A percentile compares a stretch with the other conserved stretches of the same genome.
phyloP scores from a whole-genome alignment of 2,113 vertebrate species.

The Caracal caracal region DNA sequence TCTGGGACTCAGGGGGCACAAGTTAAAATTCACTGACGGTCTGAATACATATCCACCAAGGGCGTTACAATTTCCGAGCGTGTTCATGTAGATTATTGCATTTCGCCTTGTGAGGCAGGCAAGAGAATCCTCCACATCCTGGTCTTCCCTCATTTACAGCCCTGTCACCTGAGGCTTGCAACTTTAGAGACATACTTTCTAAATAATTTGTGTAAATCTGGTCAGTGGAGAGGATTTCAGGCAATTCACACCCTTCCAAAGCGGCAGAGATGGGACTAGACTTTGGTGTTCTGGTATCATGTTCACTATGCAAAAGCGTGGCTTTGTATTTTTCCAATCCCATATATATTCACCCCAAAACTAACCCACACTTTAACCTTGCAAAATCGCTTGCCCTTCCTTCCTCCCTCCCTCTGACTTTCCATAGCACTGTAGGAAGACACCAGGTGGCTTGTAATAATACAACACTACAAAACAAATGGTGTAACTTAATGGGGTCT shows the following conservation, averaged over 20 bases:
- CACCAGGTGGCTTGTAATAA: fast-evolving
- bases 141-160: not conserved
- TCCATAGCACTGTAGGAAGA: not conserved
- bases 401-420: too few relatives aligned
- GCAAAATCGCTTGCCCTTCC: not conserved
- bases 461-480: not conserved
- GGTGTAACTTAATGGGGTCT: not conserved
- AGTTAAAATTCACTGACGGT: not conserved
- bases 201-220: not conserved
- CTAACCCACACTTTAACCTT: not conserved
- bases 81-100: fast-evolving
- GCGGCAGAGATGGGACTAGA: not conserved
- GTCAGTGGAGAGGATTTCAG: not conserved
- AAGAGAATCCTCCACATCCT: too few relatives aligned
- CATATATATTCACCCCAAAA: not conserved
- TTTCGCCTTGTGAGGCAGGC: not conserved
- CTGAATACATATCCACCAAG: not conserved
- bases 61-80: not conserved
- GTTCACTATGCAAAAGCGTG: not conserved
- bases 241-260: not conserved
- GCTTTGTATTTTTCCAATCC: not conserved
- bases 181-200: not conserved
- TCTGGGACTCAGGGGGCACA: not conserved
- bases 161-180: not conserved
- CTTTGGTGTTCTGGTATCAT: not conserved